A percentile compares a stretch with the other conserved stretches of the same genome.
phyloP scores from a whole-genome alignment of 1,140 invertebrate species.

The Tetramorium alpestre region DNA sequence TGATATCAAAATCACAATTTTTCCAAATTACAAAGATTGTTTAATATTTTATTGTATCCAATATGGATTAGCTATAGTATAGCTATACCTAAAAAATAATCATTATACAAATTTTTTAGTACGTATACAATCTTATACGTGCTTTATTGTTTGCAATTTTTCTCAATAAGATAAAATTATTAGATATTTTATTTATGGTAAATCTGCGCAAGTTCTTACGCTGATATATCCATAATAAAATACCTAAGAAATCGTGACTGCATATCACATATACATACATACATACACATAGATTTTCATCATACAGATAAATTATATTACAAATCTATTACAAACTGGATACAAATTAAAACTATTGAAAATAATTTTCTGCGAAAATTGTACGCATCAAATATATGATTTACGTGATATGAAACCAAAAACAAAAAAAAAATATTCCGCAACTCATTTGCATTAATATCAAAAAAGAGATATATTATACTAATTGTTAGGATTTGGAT shows the following conservation, averaged over 20 bases:
- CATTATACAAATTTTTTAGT: slow-evolving; percentile 10
- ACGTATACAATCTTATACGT: not conserved
- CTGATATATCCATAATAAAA: not conserved
- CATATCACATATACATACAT: too few species aligned
- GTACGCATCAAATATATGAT: not conserved
- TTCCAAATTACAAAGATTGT: not conserved
- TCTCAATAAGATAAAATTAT: slow-evolving; percentile 5
- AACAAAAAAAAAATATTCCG: not conserved
- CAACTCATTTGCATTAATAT: not conserved
- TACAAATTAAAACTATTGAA: not conserved
- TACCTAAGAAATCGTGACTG: not conserved
- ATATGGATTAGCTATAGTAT: not conserved
- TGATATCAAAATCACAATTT: slow-evolving; percentile 1
- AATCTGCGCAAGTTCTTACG: not conserved
- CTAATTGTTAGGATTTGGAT: slow-evolving; percentile 8
- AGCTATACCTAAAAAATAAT: not conserved
- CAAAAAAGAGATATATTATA: too few species aligned
- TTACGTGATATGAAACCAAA: not conserved
- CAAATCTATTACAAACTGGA: not conserved
- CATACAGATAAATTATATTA: not conserved
- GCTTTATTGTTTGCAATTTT: slow-evolving; percentile 2
- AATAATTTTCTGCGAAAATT: not conserved
- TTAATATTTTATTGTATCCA: not conserved
- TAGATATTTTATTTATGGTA: slow-evolving; percentile 2
- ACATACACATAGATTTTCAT: not conserved